These are phyloP conservation scores for Cryptotermes secundus DNA, from an alignment of 1,140 invertebrate genomes.

Conservation along the genomic window DNA sequence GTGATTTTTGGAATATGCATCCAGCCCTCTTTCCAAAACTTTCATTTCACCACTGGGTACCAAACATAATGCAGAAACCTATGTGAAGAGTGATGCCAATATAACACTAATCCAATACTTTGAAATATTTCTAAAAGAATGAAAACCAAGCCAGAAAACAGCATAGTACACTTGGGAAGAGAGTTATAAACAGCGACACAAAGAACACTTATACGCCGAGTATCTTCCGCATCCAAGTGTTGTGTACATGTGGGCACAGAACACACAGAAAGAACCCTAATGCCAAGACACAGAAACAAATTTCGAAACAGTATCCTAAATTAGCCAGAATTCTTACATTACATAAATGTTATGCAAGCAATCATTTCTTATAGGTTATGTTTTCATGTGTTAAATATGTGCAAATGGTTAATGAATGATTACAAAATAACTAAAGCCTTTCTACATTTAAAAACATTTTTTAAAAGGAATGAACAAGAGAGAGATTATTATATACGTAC, in stretches of 20 bases:
- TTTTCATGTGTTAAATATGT: constrained; percentile 1
- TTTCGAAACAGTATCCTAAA: not conserved
- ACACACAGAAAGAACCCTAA: not conserved
- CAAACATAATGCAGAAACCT: not conserved
- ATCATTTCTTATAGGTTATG: constrained; percentile 8
- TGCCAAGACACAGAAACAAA: constrained; percentile 18
- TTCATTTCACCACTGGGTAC: not conserved
- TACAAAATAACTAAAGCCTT: constrained; percentile 24
- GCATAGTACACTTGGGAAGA: not conserved
- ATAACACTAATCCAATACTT: not conserved
- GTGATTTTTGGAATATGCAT: not conserved
- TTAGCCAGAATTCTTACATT: not conserved
- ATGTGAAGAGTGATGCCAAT: not conserved
- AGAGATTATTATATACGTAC: constrained; percentile 31
- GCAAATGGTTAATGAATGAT: constrained; percentile 9
- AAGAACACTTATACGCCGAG: not conserved
- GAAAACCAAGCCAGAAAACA: not conserved
- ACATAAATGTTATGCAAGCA: constrained; percentile 15
- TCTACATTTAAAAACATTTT: constrained; percentile 5
- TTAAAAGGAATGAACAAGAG: constrained; percentile 18
- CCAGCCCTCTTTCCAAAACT: not conserved
- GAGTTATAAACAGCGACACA: not conserved
- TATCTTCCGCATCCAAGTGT: not conserved
- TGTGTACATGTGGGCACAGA: constrained; percentile 7
- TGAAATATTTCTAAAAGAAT: not conserved